Evolutionary conservation across 2,797 vertebrate species (phyloP).

Genomic region (Sebastes trivittatus): DNA sequence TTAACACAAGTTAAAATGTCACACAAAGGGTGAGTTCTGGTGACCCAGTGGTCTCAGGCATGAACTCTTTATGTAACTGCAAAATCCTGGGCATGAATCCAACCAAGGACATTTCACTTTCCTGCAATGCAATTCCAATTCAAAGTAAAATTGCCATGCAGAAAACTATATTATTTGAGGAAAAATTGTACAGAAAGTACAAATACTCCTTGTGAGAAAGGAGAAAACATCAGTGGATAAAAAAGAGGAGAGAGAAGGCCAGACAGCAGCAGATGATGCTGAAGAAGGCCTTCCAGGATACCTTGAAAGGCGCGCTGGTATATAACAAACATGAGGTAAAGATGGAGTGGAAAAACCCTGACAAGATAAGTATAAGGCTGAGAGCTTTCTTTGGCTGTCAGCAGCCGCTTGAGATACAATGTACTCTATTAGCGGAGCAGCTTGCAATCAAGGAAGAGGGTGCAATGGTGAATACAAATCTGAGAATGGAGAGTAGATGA

Average conservation of each 20-base stretch:
- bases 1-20: constrained; percentile 51
- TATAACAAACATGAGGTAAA: constrained; percentile 48
- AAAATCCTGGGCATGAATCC: constrained; percentile 16
- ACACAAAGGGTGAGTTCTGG: constrained; percentile 13
- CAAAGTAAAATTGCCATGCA: background rate
- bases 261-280: constrained; percentile 16
- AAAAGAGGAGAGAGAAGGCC: background rate
- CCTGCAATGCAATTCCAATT: background rate
- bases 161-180: background rate
- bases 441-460: constrained; percentile 58
- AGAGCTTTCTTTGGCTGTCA: constrained; percentile 50
- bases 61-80: background rate
- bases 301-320: constrained; percentile 28
- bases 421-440: constrained; percentile 53
- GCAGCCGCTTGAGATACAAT: constrained; percentile 47
- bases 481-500: constrained; percentile 49
- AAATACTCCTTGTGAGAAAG: constrained; percentile 7
- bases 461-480: constrained; percentile 48
- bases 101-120: constrained; percentile 24
- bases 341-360: constrained; percentile 33
- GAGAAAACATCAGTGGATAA: background rate
- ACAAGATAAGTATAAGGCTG: constrained; percentile 49
- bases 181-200: background rate
- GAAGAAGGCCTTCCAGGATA: constrained; percentile 14
- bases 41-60: constrained; percentile 2